A percentile compares a stretch with the other conserved stretches of the same genome.
Conservation (phyloP, 2,888 invertebrate species). For the Nowickia ferox region DNA sequence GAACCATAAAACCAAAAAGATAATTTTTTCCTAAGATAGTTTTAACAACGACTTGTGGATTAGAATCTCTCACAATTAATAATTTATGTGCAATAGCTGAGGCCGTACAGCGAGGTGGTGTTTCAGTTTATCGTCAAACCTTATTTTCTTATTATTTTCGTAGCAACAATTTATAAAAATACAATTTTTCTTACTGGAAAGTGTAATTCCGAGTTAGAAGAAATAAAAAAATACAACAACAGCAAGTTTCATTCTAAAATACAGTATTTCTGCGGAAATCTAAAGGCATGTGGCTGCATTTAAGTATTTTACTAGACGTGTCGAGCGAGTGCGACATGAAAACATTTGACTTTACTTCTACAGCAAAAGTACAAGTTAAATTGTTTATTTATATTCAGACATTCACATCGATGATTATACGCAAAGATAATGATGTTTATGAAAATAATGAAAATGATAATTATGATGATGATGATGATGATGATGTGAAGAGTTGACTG, state of each 20-base stretch:
- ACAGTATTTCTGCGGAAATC: slow-evolving; percentile 25
- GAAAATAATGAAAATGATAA: slow-evolving; percentile 45
- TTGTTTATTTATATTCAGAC: slow-evolving; percentile 39
- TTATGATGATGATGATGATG: slow-evolving; percentile 52
- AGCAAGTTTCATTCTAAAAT: slow-evolving; percentile 10
- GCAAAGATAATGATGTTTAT: slow-evolving; percentile 38
- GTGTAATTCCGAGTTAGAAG: not conserved
- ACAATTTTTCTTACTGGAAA: not conserved
- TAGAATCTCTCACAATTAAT: too few relatives aligned
- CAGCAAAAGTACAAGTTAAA: slow-evolving; percentile 44
- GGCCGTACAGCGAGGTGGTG: too few relatives aligned
- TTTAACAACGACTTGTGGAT: too few relatives aligned
- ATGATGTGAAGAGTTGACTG: slow-evolving; percentile 41
- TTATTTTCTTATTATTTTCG: not conserved
- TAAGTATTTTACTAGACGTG: slow-evolving; percentile 5
- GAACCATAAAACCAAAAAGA: too few relatives aligned
- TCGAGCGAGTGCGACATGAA: slow-evolving; percentile 57
- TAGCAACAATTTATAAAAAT: not conserved
- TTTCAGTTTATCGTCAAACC: not conserved
- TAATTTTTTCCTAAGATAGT: too few relatives aligned
- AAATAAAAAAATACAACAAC: not conserved
- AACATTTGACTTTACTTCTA: slow-evolving; percentile 46
- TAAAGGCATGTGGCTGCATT: slow-evolving; percentile 2
- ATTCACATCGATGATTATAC: slow-evolving; percentile 24
- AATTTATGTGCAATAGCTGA: too few relatives aligned